Percentiles rank a stretch among this genome's conserved stretches.
phyloP scores from a whole-genome alignment of 2,113 vertebrate genomes.

The Eretmochelys imbricata region DNA sequence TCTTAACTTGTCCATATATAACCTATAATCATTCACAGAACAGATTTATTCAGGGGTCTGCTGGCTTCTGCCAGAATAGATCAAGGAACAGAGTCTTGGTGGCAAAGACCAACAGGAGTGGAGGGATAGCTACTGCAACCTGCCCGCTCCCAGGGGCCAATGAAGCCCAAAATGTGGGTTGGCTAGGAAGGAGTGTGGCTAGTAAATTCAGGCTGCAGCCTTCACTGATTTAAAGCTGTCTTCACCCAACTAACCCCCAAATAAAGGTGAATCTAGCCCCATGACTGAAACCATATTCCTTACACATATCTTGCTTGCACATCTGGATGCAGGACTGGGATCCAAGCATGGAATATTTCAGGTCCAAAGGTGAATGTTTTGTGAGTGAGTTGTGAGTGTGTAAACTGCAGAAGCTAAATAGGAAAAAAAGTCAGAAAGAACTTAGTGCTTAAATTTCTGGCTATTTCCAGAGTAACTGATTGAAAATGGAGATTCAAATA shows the following conservation, averaged over 20 bases:
- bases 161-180: neutral
- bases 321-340: neutral
- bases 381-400: neutral
- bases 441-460: neutral
- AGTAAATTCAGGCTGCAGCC: neutral
- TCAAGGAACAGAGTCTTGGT: neutral
- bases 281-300: conserved; percentile 25
- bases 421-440: neutral
- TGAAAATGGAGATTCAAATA: neutral
- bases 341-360: neutral
- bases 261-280: conserved; percentile 47
- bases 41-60: neutral
- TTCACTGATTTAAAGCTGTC: neutral
- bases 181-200: neutral
- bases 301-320: neutral
- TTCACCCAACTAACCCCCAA: neutral
- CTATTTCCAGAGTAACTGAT: neutral
- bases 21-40: neutral
- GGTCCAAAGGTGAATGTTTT: neutral
- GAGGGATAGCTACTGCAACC: conserved; percentile 16
- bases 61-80: neutral
- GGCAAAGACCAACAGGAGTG: conserved; percentile 1
- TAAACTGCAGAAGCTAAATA: neutral
- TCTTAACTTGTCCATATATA: neutral
- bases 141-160: neutral